phyloP scores from a whole-genome alignment of 2,888 invertebrate species.

The Ornithoptera alexandrae region DNA sequence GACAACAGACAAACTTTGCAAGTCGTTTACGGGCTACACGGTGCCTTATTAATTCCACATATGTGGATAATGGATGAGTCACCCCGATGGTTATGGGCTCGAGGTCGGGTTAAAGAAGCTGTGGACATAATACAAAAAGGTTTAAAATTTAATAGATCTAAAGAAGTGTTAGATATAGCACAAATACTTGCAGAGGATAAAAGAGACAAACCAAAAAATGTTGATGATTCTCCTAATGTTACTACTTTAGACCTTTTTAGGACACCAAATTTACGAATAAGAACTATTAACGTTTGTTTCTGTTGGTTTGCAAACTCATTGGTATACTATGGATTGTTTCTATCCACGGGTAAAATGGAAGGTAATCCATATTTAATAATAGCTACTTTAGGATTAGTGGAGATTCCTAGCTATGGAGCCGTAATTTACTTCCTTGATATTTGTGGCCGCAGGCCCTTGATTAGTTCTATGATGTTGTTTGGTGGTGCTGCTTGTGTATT shows the following conservation, averaged over 20 bases:
- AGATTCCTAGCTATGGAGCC: slow-evolving; percentile 88
- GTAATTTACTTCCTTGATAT: slow-evolving; percentile 87
- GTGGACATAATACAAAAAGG: slow-evolving; percentile 87
- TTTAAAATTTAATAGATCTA: slow-evolving; percentile 84
- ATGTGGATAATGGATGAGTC: slow-evolving; percentile 95
- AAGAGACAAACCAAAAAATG: slow-evolving; percentile 66
- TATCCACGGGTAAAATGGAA: slow-evolving; percentile 88
- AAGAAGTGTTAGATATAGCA: slow-evolving; percentile 82
- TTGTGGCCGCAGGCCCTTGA: slow-evolving; percentile 86
- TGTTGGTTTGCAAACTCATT: slow-evolving; percentile 94
- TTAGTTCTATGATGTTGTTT: slow-evolving; percentile 87
- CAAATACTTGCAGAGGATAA: slow-evolving; percentile 83
- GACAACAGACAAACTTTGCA: slow-evolving; percentile 87
- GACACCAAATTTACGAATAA: slow-evolving; percentile 88
- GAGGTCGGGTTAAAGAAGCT: slow-evolving; percentile 86
- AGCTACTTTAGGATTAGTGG: slow-evolving; percentile 88
- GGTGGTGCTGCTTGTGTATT: slow-evolving; percentile 88
- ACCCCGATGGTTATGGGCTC: slow-evolving; percentile 93
- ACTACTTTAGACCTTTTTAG: slow-evolving; percentile 86
- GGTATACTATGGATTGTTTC: slow-evolving; percentile 90
- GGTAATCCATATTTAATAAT: slow-evolving; percentile 90
- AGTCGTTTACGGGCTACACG: slow-evolving; percentile 88
- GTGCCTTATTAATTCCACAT: slow-evolving; percentile 85
- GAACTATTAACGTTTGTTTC: slow-evolving; percentile 89
- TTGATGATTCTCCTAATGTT: slow-evolving; percentile 66